Percentiles rank a stretch among this genome's conserved stretches.
phyloP scores from a whole-genome alignment of 2,888 invertebrate species.

The Epinotia ramella region DNA sequence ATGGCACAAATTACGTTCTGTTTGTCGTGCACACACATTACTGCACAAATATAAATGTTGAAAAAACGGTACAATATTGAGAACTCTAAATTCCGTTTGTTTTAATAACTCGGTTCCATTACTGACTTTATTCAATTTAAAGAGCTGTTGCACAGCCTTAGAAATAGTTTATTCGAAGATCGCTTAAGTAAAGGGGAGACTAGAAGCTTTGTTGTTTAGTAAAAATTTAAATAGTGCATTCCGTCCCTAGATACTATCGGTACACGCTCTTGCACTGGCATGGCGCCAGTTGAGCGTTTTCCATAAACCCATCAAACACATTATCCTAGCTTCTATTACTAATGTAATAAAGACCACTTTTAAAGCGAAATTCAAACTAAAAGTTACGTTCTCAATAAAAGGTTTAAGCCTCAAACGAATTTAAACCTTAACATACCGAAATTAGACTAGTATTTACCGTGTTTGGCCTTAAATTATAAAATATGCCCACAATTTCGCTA shows the following conservation, averaged over 20 bases:
- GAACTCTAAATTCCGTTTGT: neutral
- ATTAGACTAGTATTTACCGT: constrained; percentile 53
- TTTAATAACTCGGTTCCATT: neutral
- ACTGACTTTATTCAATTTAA: neutral
- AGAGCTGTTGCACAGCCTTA: neutral
- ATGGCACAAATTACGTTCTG: constrained; percentile 6
- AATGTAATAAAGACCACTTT: constrained; percentile 69
- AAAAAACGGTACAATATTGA: neutral
- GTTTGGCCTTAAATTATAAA: constrained; percentile 63
- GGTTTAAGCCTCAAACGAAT: constrained; percentile 52
- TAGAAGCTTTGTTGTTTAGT: constrained; percentile 50
- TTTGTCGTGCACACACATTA: constrained; percentile 5
- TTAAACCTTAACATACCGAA: constrained; percentile 54
- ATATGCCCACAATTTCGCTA: constrained; percentile 79
- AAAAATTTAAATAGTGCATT: constrained; percentile 66
- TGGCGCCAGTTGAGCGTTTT: constrained; percentile 71
- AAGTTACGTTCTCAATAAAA: constrained; percentile 61
- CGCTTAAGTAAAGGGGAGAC: constrained; percentile 15
- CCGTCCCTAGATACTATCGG: constrained; percentile 75
- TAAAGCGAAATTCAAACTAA: constrained; percentile 64
- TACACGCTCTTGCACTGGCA: constrained; percentile 61
- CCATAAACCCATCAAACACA: constrained; percentile 57
- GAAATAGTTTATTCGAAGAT: neutral
- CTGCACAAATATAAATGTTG: neutral
- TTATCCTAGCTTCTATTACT: constrained; percentile 67